These are phyloP conservation scores for Microcebus murinus DNA, from an alignment of 2,113 vertebrate genomes.

Conservation along the genomic window DNA sequence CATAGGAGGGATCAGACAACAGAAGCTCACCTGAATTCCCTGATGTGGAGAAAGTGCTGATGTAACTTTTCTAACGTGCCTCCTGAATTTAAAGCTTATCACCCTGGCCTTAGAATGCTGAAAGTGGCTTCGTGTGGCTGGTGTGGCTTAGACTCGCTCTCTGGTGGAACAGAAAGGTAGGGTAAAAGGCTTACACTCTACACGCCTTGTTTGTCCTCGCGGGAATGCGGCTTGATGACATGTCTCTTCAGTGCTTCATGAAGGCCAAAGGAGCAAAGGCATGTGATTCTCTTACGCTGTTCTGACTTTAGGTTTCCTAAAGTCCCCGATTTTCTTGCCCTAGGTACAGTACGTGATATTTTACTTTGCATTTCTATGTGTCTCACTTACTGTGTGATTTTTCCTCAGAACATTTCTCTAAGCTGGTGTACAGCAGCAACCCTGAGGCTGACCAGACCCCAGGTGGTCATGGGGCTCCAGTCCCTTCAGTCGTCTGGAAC, in stretches of 20 bases:
- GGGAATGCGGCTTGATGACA: neutral
- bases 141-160: neutral
- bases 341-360: neutral
- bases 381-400: no score
- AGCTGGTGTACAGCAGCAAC: neutral
- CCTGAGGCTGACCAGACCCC: neutral
- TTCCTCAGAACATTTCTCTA: neutral
- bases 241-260: neutral
- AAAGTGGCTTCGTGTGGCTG: neutral
- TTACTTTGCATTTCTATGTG: neutral
- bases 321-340: neutral
- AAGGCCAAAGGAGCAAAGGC: neutral
- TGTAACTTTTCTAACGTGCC: neutral
- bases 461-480: neutral
- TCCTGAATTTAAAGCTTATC: neutral
- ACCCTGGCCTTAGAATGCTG: neutral
- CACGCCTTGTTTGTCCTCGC: neutral
- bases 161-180: neutral
- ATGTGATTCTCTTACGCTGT: neutral
- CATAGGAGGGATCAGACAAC: fast-evolving
- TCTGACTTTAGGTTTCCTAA: neutral
- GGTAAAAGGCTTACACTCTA: neutral
- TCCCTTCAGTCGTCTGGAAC: neutral
- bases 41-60: neutral
- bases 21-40: neutral